A percentile compares a stretch with the other conserved stretches of the same genome.
phyloP scores from a whole-genome alignment of 2,113 vertebrate genomes.

The Lagopus muta region DNA sequence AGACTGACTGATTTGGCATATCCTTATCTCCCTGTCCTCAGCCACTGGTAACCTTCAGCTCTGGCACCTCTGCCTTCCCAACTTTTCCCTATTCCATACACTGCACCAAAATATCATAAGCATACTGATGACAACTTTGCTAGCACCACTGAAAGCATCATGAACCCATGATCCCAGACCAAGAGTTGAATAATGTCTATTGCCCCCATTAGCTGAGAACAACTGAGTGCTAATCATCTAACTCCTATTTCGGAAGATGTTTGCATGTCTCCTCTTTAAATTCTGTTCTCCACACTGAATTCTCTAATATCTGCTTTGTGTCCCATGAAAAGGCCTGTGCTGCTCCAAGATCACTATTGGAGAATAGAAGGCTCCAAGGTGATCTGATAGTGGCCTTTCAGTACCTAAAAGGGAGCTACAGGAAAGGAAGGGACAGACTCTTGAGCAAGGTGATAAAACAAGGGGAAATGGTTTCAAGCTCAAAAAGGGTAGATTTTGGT shows the following conservation, averaged over 20 bases:
- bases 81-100: neutral
- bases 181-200: neutral
- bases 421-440: too few relatives aligned
- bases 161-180: fast-evolving
- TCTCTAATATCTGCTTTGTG: neutral
- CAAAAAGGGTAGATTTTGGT: too few relatives aligned
- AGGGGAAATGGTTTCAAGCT: too few relatives aligned
- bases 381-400: too few relatives aligned
- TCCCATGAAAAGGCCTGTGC: neutral
- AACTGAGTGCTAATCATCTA: neutral
- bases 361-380: too few relatives aligned
- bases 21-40: neutral
- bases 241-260: neutral
- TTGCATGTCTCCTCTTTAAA: neutral
- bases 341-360: neutral
- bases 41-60: neutral
- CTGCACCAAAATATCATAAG: fast-evolving
- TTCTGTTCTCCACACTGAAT: neutral
- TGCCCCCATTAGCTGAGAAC: neutral
- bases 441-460: too few relatives aligned
- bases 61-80: neutral
- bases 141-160: fast-evolving
- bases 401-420: too few relatives aligned
- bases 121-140: neutral
- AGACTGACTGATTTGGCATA: neutral